phyloP scores from a whole-genome alignment of 1,140 invertebrate genomes.

The Homarus americanus region DNA sequence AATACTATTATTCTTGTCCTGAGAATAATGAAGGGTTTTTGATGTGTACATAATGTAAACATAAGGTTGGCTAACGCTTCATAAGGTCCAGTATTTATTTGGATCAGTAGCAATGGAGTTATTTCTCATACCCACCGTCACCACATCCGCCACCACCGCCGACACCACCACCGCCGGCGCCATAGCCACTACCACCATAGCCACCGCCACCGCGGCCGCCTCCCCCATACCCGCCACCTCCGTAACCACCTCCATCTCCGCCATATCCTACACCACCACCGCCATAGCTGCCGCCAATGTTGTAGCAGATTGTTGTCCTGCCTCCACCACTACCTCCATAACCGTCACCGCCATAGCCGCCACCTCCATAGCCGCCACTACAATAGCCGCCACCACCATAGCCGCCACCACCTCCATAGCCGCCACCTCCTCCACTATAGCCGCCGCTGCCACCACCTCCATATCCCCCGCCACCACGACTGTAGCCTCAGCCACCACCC shows the following conservation, averaged over 20 bases:
- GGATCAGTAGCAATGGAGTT: no score
- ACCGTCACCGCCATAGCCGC: no score
- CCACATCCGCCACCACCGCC: not conserved
- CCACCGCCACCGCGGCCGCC: not conserved
- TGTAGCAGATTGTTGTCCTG: no score
- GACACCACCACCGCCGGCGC: no score
- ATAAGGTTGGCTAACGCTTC: no score
- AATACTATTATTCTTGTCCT: no score
- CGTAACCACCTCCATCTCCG: not conserved
- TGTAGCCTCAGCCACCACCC: no score
- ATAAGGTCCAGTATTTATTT: no score
- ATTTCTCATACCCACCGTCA: no score
- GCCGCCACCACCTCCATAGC: not conserved
- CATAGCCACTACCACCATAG: not conserved
- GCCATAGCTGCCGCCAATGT: not conserved
- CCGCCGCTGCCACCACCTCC: not conserved
- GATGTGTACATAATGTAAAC: no score
- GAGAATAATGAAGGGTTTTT: no score
- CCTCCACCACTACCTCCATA: not conserved
- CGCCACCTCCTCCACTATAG: not conserved
- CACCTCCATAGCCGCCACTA: not conserved
- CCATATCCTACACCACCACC: not conserved
- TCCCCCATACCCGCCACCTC: not conserved
- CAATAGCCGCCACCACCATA: not conserved
- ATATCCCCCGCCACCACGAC: not conserved